Conservation (phyloP, 1,140 invertebrate species). For the Pachyrhynchus sulphureomaculatus region DNA sequence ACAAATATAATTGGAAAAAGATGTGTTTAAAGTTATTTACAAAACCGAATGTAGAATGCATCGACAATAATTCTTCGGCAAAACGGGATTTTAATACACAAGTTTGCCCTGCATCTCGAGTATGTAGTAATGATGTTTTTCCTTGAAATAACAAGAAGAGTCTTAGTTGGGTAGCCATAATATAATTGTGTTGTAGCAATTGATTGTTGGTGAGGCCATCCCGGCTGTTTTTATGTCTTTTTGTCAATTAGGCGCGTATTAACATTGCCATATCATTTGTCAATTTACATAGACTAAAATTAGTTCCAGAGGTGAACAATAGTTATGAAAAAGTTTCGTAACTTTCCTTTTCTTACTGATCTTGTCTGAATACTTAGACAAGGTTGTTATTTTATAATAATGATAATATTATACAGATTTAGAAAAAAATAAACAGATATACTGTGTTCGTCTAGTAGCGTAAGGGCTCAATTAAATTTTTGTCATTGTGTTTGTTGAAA, state of each 20-base stretch:
- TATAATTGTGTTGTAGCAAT: constrained; percentile 51
- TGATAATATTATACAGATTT: too few species aligned
- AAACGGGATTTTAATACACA: background rate
- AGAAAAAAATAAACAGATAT: too few species aligned
- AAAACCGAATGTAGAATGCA: background rate
- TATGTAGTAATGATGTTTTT: background rate
- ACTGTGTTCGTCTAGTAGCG: too few species aligned
- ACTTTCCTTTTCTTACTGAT: background rate
- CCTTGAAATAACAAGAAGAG: background rate
- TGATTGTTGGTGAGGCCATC: constrained; percentile 34
- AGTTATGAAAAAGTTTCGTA: background rate
- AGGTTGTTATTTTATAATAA: too few species aligned
- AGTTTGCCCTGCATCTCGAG: background rate
- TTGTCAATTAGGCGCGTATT: constrained; percentile 51
- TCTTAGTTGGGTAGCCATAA: constrained; percentile 36
- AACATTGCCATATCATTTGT: constrained; percentile 51
- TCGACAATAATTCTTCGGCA: background rate
- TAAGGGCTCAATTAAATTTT: too few species aligned
- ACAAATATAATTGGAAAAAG: background rate
- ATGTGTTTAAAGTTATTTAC: background rate
- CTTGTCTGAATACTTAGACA: background rate
- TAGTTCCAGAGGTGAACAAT: constrained; percentile 4
- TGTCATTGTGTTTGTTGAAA: too few species aligned
- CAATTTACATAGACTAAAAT: constrained; percentile 43
- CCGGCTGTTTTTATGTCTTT: constrained; percentile 45